These are phyloP conservation scores for Sturmia bella DNA, from an alignment of 2,888 invertebrate species.

Conservation along the genomic window DNA sequence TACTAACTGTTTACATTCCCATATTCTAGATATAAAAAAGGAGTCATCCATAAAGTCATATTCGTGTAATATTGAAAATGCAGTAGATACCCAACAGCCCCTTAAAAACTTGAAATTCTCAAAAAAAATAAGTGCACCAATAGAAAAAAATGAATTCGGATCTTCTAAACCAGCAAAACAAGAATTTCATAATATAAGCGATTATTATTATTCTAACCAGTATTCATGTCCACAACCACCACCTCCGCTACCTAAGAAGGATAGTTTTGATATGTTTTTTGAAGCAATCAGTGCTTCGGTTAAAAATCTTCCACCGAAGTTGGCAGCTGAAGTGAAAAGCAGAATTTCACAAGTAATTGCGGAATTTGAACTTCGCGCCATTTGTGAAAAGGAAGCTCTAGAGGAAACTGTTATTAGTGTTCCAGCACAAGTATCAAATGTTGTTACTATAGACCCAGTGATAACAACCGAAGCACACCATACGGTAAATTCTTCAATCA, in stretches of 20 bases:
- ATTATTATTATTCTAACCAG: conserved; percentile 68
- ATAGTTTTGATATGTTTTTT: conserved; percentile 77
- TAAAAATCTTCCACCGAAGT: conserved; percentile 76
- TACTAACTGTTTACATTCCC: neutral
- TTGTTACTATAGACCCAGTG: conserved; percentile 51
- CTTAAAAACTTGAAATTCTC: conserved; percentile 3
- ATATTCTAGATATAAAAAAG: conserved; percentile 39
- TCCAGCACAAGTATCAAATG: conserved; percentile 34
- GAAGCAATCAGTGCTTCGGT: conserved; percentile 78
- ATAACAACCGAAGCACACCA: conserved; percentile 14
- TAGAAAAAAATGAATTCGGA: conserved; percentile 14
- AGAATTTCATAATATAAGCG: conserved; percentile 71
- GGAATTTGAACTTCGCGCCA: conserved; percentile 77
- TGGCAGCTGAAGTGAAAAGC: conserved; percentile 77
- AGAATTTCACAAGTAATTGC: conserved; percentile 76
- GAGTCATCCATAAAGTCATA: neutral
- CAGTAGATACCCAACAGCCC: conserved; percentile 11
- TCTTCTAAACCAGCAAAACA: conserved; percentile 31
- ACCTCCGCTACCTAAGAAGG: conserved; percentile 54
- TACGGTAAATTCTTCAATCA: conserved; percentile 6
- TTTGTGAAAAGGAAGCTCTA: conserved; percentile 75
- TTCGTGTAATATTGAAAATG: conserved; percentile 5
- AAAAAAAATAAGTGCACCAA: neutral
- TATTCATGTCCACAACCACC: conserved; percentile 10
- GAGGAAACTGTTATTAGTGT: conserved; percentile 44